Evolutionary conservation across 2,888 invertebrate species (phyloP), one percentile per base, ranked within the genome.

Genomic region (Bombyx huttoni): DNA sequence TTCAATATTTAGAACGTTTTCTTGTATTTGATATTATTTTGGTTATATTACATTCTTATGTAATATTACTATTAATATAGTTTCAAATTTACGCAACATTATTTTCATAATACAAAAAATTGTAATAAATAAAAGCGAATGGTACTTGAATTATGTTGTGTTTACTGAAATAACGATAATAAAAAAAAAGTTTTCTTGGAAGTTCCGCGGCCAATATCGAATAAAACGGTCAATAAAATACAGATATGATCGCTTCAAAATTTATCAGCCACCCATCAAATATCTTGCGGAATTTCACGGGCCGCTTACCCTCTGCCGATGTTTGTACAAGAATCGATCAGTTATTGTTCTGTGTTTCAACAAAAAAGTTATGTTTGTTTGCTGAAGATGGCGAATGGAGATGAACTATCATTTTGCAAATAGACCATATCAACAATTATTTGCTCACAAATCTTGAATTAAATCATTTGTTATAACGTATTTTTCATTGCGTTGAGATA

Each of bases 141-240:
- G 40, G 12, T 12, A 8, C 40, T 40, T 40, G 8, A 40, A 40
- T 40, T 10, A 40, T 40, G 40, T 40, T 40, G 40, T 40, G 52
- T 53, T 54, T 56, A 57, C 53, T 54, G 55, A 57, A 60, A 61
- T 58, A 58, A 54, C 49, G 55, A 34, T 53, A 57, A 51, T 53
- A 56, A 56, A 58, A 58, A 49, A 49, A 51, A 34, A 51, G 46
- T 50, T 54, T 51, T n/a, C 45, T 50, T 54, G 54, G 53, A 55
- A 12, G 52, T 63, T 56, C 58, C 51, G 57, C 58, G 54, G 57
- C 59, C 60, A 70, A 75, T 74, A 74, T 75, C 69, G 60, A 68
- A 70, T 72, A 65, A 72, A 75, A 78, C 70, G 75, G 73, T 72
- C 77, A 73, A 77, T 78, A 75, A 77, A 79, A 75, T 69, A 68